phyloP scores from a whole-genome alignment of 2,113 vertebrate genomes.

The Panurus biarmicus region DNA sequence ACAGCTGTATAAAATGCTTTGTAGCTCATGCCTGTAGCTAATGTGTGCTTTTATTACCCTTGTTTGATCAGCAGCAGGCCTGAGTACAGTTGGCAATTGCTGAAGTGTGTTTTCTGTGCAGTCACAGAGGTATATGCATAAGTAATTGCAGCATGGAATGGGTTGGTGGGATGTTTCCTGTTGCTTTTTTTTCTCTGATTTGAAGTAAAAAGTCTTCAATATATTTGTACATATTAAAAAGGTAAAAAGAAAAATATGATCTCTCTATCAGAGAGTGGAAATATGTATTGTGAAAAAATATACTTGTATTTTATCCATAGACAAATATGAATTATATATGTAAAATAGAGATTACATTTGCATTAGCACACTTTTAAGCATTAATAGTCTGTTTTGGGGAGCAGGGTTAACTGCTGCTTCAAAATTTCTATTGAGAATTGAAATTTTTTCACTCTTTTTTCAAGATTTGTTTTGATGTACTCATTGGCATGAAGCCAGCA shows the following conservation, averaged over 20 bases:
- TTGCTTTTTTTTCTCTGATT: not conserved
- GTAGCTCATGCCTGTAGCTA: not conserved
- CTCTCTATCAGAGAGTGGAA: not conserved
- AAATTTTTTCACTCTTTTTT: not conserved
- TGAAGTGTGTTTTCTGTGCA: not conserved
- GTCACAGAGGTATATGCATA: not conserved
- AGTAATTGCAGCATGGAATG: not conserved
- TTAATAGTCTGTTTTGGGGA: not conserved
- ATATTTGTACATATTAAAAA: not conserved
- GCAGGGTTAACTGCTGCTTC: not conserved
- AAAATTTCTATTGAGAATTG: not conserved
- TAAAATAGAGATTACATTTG: not conserved
- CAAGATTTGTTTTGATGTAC: not conserved
- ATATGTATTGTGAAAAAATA: not conserved
- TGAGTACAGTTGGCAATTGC: not conserved
- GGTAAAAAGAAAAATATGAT: not conserved
- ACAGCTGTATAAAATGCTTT: not conserved
- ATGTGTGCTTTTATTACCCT: not conserved
- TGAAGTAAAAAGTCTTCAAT: not conserved
- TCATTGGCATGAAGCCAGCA: not conserved
- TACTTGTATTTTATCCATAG: not conserved
- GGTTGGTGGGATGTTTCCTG: not conserved
- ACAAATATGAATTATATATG: not conserved
- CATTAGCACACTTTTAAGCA: slow-evolving; percentile 6
- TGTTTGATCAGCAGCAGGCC: not conserved